Conservation (phyloP, 1,140 invertebrate species). For the Drosophila equinoxialis region DNA sequence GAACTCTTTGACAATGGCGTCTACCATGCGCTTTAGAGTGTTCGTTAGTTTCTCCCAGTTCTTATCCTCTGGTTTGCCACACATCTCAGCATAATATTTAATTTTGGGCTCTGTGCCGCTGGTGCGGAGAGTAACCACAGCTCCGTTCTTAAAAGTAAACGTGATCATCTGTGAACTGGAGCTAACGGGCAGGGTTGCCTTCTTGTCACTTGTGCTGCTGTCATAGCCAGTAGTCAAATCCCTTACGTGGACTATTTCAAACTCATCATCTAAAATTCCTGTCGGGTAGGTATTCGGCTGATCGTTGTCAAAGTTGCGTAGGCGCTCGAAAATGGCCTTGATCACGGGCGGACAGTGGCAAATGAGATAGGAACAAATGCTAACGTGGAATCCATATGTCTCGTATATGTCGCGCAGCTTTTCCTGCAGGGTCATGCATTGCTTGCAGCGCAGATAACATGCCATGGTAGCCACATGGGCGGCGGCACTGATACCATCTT, state of each 20-base stretch:
- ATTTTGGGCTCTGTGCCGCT: slow-evolving; percentile 99
- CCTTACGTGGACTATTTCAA: slow-evolving; percentile 89
- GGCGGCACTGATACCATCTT: slow-evolving; percentile 96
- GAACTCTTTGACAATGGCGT: slow-evolving; percentile 90
- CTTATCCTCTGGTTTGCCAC: slow-evolving; percentile 88
- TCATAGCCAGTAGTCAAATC: slow-evolving; percentile 96
- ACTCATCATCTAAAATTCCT: slow-evolving; percentile 88
- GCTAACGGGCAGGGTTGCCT: slow-evolving; percentile 90
- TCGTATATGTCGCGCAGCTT: slow-evolving; percentile 92
- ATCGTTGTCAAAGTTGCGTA: slow-evolving; percentile 89
- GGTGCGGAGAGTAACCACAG: slow-evolving; percentile 94
- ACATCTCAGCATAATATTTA: slow-evolving; percentile 98
- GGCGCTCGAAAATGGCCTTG: slow-evolving; percentile 90
- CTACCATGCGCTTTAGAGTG: slow-evolving; percentile 90
- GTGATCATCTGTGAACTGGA: slow-evolving; percentile 96
- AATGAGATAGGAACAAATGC: slow-evolving; percentile 94
- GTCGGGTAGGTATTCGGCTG: slow-evolving; percentile 86
- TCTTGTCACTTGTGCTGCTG: slow-evolving; percentile 88
- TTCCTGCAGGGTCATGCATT: slow-evolving; percentile 86
- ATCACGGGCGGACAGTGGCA: slow-evolving; percentile 90
- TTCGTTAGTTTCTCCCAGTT: slow-evolving; percentile 86
- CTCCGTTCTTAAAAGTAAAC: slow-evolving; percentile 94
- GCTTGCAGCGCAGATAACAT: slow-evolving; percentile 88
- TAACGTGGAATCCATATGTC: slow-evolving; percentile 94
- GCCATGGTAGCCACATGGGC: slow-evolving; percentile 91